phyloP scores from a whole-genome alignment of 1,140 invertebrate genomes.

The Atta colombica region DNA sequence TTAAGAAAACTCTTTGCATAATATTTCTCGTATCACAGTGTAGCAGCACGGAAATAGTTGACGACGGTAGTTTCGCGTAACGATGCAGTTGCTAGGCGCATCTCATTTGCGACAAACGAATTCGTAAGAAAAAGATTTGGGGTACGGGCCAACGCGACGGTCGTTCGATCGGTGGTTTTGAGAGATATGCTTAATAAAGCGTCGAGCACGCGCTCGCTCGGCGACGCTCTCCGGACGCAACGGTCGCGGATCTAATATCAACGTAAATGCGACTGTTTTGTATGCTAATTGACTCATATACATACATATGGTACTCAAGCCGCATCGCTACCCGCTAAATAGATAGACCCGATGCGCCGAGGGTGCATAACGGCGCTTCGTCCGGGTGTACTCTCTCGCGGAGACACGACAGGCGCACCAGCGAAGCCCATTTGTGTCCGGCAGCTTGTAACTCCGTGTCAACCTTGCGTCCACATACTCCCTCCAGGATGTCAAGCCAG shows the following conservation, averaged over 20 bases:
- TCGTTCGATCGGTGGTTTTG: slow-evolving; percentile 45
- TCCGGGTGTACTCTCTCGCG: slow-evolving; percentile 41
- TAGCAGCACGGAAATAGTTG: background rate
- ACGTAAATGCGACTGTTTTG: slow-evolving; percentile 80
- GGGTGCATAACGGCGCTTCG: slow-evolving; percentile 52
- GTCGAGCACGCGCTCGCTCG: background rate
- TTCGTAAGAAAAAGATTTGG: slow-evolving; percentile 31
- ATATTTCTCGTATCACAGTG: background rate
- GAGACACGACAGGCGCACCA: slow-evolving; percentile 62
- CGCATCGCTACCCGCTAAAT: slow-evolving; percentile 72
- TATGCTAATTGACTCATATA: slow-evolving; percentile 81
- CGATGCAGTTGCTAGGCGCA: background rate
- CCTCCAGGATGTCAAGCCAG: slow-evolving; percentile 55
- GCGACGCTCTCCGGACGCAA: slow-evolving; percentile 36
- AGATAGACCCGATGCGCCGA: slow-evolving; percentile 72
- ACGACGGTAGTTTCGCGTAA: background rate
- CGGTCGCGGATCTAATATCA: slow-evolving; percentile 75
- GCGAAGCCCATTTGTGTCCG: slow-evolving; percentile 68
- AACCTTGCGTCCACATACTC: slow-evolving; percentile 60
- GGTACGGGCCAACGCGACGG: background rate
- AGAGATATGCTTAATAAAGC: slow-evolving; percentile 73
- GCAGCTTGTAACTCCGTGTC: slow-evolving; percentile 62
- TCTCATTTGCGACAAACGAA: slow-evolving; percentile 45
- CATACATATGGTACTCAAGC: slow-evolving; percentile 73
- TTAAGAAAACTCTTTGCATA: slow-evolving; percentile 6